A percentile compares a stretch with the other conserved stretches of the same genome.
Evolutionary conservation across 53 echinoderm and acorn worm species (phyloP).

Genomic region (Luidia sarsii): DNA sequence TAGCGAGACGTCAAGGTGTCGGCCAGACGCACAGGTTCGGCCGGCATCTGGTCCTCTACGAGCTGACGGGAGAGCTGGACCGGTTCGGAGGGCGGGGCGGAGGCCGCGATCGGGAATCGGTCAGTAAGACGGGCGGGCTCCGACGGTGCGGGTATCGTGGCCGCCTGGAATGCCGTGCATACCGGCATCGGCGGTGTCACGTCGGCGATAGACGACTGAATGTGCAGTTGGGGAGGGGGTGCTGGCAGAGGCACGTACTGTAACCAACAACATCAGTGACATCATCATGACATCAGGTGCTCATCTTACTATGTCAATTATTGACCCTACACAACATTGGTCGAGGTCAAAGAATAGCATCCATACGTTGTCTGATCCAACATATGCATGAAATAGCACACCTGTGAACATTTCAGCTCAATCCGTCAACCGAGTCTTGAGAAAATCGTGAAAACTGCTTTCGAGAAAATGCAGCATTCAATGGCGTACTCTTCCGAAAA

Average conservation of each 20-base stretch:
- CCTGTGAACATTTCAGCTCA: too few species aligned
- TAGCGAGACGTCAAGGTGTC: background rate
- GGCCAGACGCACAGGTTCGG: slow-evolving; percentile 24
- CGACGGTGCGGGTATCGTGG: slow-evolving; percentile 12
- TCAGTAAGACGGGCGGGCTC: slow-evolving; percentile 28
- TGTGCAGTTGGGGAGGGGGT: slow-evolving; percentile 16
- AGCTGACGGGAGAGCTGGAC: slow-evolving; percentile 23
- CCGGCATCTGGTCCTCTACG: slow-evolving; percentile 15
- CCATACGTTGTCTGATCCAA: too few species aligned
- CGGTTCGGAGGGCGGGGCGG: background rate
- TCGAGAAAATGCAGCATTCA: too few species aligned
- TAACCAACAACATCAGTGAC: background rate
- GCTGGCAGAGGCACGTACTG: slow-evolving; percentile 28
- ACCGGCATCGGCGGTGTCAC: slow-evolving; percentile 49
- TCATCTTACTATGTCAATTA: too few species aligned
- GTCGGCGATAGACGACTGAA: background rate
- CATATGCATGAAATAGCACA: too few species aligned
- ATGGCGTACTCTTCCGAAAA: too few species aligned
- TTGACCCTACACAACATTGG: too few species aligned
- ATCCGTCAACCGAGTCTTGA: too few species aligned
- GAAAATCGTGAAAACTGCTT: too few species aligned
- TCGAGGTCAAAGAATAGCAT: too few species aligned
- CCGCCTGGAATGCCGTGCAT: slow-evolving; percentile 7
- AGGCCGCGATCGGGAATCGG: background rate
- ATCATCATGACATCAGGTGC: too few species aligned